Conservation (phyloP, 2,113 vertebrate genomes). For the Toxostoma redivivum region DNA sequence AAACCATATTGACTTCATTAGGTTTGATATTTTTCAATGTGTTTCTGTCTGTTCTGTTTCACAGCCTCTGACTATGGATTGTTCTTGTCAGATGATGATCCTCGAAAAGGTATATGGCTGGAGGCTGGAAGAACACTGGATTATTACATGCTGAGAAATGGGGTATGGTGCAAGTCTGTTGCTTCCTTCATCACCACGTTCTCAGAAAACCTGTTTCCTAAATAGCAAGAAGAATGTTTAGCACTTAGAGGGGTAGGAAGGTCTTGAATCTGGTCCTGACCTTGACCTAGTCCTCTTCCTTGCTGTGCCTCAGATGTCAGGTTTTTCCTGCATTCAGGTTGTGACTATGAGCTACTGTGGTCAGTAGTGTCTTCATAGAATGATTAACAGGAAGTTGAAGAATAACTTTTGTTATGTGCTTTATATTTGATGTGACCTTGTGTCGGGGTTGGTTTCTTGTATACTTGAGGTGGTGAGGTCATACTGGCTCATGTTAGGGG, state of each 20-base stretch:
- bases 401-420: background rate
- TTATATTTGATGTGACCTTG: background rate
- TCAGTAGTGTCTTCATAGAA: background rate
- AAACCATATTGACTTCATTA: background rate
- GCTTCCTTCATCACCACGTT: background rate
- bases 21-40: background rate
- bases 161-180: constrained; percentile 74
- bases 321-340: background rate
- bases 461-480: background rate
- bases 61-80: constrained; percentile 97
- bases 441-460: background rate
- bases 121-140: constrained; percentile 96
- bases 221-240: background rate
- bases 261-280: background rate
- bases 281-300: background rate
- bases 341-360: background rate
- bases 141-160: constrained; percentile 98
- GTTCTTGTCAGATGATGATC: constrained; percentile 96
- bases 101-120: constrained; percentile 97
- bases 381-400: background rate
- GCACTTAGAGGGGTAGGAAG: background rate
- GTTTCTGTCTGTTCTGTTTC: constrained; percentile 38
- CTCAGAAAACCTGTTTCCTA: background rate
- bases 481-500: background rate
- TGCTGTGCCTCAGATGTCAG: background rate